phyloP scores from a whole-genome alignment of 2,888 invertebrate species.

The Caenorhabditis doughertyi region DNA sequence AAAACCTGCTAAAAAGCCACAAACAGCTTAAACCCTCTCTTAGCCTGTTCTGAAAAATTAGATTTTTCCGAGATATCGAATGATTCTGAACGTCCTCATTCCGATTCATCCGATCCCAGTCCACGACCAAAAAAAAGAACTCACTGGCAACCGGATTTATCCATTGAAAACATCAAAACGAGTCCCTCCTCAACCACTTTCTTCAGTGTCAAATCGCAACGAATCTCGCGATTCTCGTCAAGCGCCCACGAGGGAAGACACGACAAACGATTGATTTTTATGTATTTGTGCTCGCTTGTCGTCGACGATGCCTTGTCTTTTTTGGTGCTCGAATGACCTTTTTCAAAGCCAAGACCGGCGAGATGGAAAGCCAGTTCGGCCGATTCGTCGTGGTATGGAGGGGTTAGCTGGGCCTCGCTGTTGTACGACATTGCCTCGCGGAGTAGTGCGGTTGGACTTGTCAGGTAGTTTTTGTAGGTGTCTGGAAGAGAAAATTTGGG shows the following conservation, averaged over 20 bases:
- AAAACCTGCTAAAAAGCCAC: too few relatives aligned
- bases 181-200: slow-evolving; percentile 61
- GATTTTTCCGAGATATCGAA: background rate
- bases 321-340: background rate
- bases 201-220: slow-evolving; percentile 40
- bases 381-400: too few relatives aligned
- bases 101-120: too few relatives aligned
- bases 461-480: too few relatives aligned
- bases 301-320: background rate
- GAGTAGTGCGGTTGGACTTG: too few relatives aligned
- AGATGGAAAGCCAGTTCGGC: slow-evolving; percentile 9
- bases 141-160: slow-evolving; percentile 73
- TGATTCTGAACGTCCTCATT: too few relatives aligned
- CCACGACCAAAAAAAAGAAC: too few relatives aligned
- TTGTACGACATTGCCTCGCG: too few relatives aligned
- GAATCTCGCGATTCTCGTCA: slow-evolving; percentile 55
- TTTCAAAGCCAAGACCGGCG: slow-evolving; percentile 4
- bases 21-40: too few relatives aligned
- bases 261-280: slow-evolving; percentile 11
- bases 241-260: slow-evolving; percentile 45
- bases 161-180: slow-evolving; percentile 63
- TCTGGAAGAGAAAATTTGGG: too few relatives aligned
- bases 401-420: too few relatives aligned
- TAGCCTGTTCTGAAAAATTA: too few relatives aligned
- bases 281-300: slow-evolving; percentile 8